Evolutionary conservation across 1,140 invertebrate species (phyloP).

Genomic region (Bathynomus jamesi): DNA sequence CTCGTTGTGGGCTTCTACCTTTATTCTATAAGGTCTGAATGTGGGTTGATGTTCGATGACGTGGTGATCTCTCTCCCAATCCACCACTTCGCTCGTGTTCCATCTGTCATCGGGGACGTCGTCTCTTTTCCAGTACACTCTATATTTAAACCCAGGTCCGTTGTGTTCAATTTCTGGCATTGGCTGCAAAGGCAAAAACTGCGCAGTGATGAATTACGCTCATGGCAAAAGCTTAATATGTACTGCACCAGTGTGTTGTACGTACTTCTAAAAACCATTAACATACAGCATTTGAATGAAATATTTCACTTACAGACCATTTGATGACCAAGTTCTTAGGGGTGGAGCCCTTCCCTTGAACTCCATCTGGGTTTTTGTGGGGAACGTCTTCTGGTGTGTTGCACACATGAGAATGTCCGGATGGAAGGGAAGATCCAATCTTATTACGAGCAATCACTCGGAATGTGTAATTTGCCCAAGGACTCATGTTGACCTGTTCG

Average conservation of each 20-base stretch:
- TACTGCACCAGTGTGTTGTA: too few relatives aligned
- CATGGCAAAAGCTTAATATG: background rate
- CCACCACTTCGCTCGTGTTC: constrained; percentile 60
- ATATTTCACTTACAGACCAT: constrained; percentile 67
- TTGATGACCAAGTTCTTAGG: constrained; percentile 86
- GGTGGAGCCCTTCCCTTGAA: constrained; percentile 76
- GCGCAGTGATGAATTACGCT: too few relatives aligned
- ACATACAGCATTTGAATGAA: background rate
- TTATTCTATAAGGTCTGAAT: constrained; percentile 82
- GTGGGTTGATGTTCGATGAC: constrained; percentile 76
- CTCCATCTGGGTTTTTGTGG: constrained; percentile 89
- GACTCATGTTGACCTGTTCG: constrained; percentile 60
- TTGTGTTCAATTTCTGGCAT: constrained; percentile 97
- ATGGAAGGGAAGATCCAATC: constrained; percentile 81
- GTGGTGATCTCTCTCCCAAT: constrained; percentile 62
- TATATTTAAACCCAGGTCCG: constrained; percentile 84
- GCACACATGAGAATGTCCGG: constrained; percentile 69
- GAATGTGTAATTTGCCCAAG: constrained; percentile 96
- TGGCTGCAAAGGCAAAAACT: constrained; percentile 50
- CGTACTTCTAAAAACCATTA: too few relatives aligned
- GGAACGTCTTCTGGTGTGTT: constrained; percentile 81
- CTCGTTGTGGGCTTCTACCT: constrained; percentile 85
- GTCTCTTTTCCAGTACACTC: constrained; percentile 73
- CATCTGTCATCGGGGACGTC: constrained; percentile 64
- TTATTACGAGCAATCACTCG: constrained; percentile 87